Percentiles rank a stretch among this genome's conserved stretches.
Evolutionary conservation across 2,888 invertebrate genomes (phyloP).

Genomic region (Caenorhabditis sulstoni): DNA sequence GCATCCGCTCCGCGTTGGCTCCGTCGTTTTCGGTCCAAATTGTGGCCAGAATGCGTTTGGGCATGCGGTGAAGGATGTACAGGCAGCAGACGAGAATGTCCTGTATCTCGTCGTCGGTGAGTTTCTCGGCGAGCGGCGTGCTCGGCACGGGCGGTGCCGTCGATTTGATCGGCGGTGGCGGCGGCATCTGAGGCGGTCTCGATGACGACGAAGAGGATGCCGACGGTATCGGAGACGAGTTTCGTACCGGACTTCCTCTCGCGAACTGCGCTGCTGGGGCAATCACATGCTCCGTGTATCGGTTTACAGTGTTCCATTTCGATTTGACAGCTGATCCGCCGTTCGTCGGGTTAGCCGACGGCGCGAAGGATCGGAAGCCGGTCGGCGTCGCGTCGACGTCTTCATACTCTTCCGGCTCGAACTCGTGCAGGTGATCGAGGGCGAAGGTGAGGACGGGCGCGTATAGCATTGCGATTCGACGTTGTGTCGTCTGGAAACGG

Average conservation of each 20-base stretch:
- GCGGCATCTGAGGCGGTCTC: conserved; percentile 51
- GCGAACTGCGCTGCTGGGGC: conserved; percentile 17
- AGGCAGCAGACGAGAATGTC: conserved; percentile 84
- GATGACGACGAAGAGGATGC: conserved; percentile 4
- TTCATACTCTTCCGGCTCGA: conserved; percentile 80
- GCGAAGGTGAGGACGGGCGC: conserved; percentile 92
- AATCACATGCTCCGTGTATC: conserved; percentile 28
- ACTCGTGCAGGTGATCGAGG: conserved; percentile 89
- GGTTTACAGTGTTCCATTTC: conserved; percentile 25
- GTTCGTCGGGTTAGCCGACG: no score
- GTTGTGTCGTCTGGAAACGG: conserved; percentile 73
- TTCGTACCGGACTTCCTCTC: conserved; percentile 27
- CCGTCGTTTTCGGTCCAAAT: conserved; percentile 69
- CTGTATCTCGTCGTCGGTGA: conserved; percentile 81
- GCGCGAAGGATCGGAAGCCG: conserved; percentile 44
- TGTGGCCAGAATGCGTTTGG: conserved; percentile 83
- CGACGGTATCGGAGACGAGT: conserved; percentile 23
- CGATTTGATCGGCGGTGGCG: conserved; percentile 38
- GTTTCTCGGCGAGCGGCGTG: conserved; percentile 75
- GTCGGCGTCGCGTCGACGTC: conserved; percentile 58
- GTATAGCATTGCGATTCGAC: conserved; percentile 90
- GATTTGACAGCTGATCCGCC: conserved; percentile 4
- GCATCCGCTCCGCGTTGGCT: conserved; percentile 58
- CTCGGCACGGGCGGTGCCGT: conserved; percentile 5
- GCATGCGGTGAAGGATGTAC: conserved; percentile 92